Percentiles rank a stretch among this genome's conserved stretches.
Evolutionary conservation across 2,888 invertebrate genomes (phyloP).

Genomic region (Drosophila atroscutellata): DNA sequence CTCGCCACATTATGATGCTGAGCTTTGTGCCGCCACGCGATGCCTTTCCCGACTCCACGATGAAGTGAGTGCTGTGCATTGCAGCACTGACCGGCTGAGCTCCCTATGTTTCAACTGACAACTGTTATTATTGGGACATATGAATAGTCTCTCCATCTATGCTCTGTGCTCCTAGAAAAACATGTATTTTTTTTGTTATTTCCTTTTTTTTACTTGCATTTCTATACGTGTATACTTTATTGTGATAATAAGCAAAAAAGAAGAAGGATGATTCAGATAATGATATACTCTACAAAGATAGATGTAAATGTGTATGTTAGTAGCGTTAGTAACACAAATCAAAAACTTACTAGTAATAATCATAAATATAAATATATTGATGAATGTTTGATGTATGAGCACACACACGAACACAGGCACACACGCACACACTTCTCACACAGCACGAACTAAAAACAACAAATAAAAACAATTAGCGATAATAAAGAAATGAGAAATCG

Average conservation of each 20-base stretch:
- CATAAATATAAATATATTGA: not conserved
- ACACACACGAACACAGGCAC: not conserved
- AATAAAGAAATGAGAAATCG: not conserved
- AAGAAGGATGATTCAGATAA: not conserved
- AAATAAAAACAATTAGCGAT: constrained; percentile 11
- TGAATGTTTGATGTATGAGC: constrained; percentile 4
- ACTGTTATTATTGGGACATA: not conserved
- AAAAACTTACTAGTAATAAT: constrained; percentile 22
- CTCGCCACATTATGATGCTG: constrained; percentile 90
- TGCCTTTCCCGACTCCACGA: constrained; percentile 87
- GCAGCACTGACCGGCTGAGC: not conserved
- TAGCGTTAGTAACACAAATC: not conserved
- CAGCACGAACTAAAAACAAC: constrained; percentile 20
- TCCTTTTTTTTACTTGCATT: constrained; percentile 19
- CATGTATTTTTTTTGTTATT: not conserved
- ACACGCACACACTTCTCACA: constrained; percentile 6
- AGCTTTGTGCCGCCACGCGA: constrained; percentile 89
- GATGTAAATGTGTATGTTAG: constrained; percentile 20
- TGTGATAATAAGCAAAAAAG: constrained; percentile 45
- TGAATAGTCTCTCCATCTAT: not conserved
- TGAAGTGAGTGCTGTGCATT: constrained; percentile 60
- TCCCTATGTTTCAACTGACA: not conserved
- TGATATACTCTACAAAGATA: not conserved
- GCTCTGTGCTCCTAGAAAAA: not conserved
- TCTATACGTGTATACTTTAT: constrained; percentile 40